A percentile compares a stretch with the other conserved stretches of the same genome.
These are phyloP conservation scores for Acleris laterana DNA, from an alignment of 2,888 invertebrate species.

Conservation along the genomic window DNA sequence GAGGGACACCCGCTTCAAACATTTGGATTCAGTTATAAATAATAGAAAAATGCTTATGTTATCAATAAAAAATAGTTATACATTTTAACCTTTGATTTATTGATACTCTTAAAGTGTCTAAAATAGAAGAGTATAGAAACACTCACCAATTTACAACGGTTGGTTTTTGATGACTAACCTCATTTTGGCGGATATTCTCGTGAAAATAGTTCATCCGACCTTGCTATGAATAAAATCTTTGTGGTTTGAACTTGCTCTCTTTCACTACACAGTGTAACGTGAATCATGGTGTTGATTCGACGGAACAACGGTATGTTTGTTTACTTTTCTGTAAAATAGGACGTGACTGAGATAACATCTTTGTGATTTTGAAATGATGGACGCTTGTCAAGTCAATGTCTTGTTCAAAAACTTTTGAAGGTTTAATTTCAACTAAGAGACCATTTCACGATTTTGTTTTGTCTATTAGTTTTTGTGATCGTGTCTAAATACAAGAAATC, in stretches of 20 bases:
- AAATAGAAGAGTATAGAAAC: background rate
- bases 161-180: slow-evolving; percentile 7
- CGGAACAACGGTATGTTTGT: slow-evolving; percentile 11
- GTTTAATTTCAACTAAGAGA: no score
- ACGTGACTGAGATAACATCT: background rate
- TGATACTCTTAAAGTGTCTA: background rate
- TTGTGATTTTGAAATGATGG: no score
- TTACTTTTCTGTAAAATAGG: slow-evolving; percentile 3
- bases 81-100: no score
- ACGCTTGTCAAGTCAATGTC: no score
- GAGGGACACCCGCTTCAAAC: no score
- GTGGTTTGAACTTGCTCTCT: background rate
- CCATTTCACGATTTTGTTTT: no score
- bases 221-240: background rate
- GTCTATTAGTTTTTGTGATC: no score
- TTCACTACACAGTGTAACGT: background rate
- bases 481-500: no score
- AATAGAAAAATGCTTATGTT: no score
- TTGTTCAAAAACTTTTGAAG: no score
- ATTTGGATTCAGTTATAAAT: no score
- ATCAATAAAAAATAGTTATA: no score
- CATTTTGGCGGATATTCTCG: background rate
- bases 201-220: background rate
- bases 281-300: slow-evolving; percentile 12
- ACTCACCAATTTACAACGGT: background rate